phyloP scores from a whole-genome alignment of 2,888 invertebrate species.

The Adela reaumurella region DNA sequence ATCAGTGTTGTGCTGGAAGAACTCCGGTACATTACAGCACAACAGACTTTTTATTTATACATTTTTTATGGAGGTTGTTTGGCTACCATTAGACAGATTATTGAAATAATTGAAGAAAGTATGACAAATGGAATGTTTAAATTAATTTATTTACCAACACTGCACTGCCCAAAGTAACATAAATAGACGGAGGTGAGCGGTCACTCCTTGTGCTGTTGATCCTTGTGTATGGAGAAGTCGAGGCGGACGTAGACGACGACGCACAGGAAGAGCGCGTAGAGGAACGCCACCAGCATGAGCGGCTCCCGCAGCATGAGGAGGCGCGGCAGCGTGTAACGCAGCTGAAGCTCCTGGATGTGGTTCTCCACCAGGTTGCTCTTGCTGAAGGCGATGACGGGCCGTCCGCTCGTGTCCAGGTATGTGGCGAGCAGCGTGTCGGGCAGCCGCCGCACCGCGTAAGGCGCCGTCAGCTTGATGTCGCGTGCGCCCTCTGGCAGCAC shows the following conservation, averaged over 20 bases:
- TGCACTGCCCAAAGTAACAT: conserved; percentile 8
- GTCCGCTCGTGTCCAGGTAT: conserved; percentile 91
- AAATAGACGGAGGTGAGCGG: too few species aligned
- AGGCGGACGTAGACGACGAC: conserved; percentile 93
- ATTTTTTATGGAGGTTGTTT: too few species aligned
- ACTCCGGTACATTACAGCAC: too few species aligned
- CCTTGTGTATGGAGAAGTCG: conserved; percentile 89
- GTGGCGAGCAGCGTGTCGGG: conserved; percentile 81
- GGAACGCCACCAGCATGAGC: conserved; percentile 79
- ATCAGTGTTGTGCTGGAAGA: too few species aligned
- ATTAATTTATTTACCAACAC: not conserved
- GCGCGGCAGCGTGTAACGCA: conserved; percentile 85
- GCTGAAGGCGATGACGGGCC: conserved; percentile 80
- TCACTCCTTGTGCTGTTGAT: conserved; percentile 55
- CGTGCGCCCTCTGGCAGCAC: conserved; percentile 91
- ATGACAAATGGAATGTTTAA: not conserved
- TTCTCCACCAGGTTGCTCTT: conserved; percentile 89
- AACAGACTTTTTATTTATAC: too few species aligned
- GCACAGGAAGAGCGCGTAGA: conserved; percentile 84
- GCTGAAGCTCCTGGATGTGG: conserved; percentile 92
- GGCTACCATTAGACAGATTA: not conserved
- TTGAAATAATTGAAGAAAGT: not conserved
- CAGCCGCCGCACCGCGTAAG: conserved; percentile 73
- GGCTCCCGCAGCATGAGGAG: conserved; percentile 91
- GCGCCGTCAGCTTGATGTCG: conserved; percentile 76